phyloP scores from a whole-genome alignment of 2,113 vertebrate genomes.

The Scomber japonicus region DNA sequence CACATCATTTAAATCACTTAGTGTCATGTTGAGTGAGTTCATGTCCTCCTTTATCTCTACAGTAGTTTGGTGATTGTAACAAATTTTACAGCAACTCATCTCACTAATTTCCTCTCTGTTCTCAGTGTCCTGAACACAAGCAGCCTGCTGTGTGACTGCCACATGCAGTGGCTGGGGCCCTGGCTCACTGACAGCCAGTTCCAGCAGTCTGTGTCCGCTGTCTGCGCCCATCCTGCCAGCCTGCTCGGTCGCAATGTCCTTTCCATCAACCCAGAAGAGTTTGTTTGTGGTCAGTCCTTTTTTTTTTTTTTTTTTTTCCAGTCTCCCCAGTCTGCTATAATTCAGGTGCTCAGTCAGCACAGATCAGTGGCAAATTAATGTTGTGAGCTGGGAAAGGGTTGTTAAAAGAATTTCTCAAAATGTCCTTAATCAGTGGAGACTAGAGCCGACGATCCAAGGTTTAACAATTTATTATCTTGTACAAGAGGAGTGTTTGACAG shows the following conservation, averaged over 20 bases:
- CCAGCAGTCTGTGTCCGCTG: conserved; percentile 89
- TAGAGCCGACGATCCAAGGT: too few relatives aligned
- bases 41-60: background rate
- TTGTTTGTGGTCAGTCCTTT: conserved; percentile 94
- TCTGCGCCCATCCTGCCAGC: conserved; percentile 93
- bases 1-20: background rate
- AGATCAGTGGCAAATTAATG: too few relatives aligned
- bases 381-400: too few relatives aligned
- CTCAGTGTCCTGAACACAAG: conserved; percentile 94
- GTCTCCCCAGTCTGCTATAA: background rate
- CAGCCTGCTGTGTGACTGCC: conserved; percentile 97
- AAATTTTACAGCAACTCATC: background rate
- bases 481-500: too few relatives aligned
- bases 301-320: background rate
- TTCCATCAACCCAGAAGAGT: conserved; percentile 88
- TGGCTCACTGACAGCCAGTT: conserved; percentile 92
- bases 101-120: background rate
- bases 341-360: background rate
- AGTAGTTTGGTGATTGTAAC: background rate
- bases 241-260: conserved; percentile 92
- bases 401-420: too few relatives aligned
- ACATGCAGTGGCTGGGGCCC: conserved; percentile 94
- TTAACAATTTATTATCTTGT: too few relatives aligned
- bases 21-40: background rate
- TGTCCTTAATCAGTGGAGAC: too few relatives aligned